A percentile compares a stretch with the other conserved stretches of the same genome.
Evolutionary conservation across 2,797 vertebrate genomes (phyloP).

Genomic region (Anableps anableps): DNA sequence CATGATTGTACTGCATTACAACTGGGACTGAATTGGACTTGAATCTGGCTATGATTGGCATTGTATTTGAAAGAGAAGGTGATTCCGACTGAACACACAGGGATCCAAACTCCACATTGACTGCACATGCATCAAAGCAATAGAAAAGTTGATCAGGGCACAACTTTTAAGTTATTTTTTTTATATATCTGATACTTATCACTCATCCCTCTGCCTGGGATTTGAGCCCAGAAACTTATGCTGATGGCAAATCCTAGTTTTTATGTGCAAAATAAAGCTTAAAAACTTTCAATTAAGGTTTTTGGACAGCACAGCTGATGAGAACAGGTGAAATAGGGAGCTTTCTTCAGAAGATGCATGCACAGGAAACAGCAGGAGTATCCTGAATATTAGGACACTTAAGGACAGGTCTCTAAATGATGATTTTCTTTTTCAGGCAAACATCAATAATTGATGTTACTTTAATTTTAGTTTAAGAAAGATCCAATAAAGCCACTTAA

Average conservation of each 20-base stretch:
- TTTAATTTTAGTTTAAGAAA: not conserved
- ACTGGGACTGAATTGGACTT: too few relatives aligned
- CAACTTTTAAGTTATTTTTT: too few relatives aligned
- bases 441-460: not conserved
- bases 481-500: conserved; percentile 1
- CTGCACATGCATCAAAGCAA: too few relatives aligned
- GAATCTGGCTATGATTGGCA: too few relatives aligned
- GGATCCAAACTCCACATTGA: too few relatives aligned
- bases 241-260: not conserved
- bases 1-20: too few relatives aligned
- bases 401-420: not conserved
- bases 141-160: too few relatives aligned
- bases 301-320: not conserved
- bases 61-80: too few relatives aligned
- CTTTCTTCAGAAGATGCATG: conserved; percentile 1
- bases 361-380: not conserved
- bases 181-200: too few relatives aligned
- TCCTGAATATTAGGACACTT: not conserved
- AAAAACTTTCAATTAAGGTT: not conserved
- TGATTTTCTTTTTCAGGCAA: not conserved
- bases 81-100: too few relatives aligned
- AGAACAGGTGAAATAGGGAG: not conserved
- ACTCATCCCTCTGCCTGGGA: too few relatives aligned
- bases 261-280: not conserved
- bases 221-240: not conserved